phyloP scores from a whole-genome alignment of 2,113 vertebrate species.

The Campylomormyrus numenius region DNA sequence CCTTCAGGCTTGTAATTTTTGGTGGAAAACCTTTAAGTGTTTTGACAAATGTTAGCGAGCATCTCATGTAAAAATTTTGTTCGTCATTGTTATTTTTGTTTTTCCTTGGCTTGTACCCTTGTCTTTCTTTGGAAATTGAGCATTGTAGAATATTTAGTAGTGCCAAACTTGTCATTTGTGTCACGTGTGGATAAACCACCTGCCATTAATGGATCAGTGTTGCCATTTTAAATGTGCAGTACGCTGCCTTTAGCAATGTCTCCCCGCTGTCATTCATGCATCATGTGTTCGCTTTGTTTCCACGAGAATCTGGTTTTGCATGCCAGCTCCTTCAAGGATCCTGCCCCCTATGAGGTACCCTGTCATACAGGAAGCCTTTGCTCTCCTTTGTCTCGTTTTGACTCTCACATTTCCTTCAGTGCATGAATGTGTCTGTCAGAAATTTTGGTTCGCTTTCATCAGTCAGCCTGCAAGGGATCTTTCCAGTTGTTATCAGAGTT shows the following conservation, averaged over 20 bases:
- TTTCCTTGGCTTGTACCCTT: neutral
- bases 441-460: neutral
- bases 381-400: neutral
- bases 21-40: neutral
- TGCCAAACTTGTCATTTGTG: neutral
- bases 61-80: neutral
- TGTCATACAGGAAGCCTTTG: slow-evolving; percentile 7
- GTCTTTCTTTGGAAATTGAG: neutral
- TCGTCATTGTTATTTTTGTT: neutral
- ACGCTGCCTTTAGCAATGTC: neutral
- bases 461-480: neutral
- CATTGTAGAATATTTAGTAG: neutral
- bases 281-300: slow-evolving; percentile 44
- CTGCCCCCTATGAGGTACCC: slow-evolving; percentile 73
- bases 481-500: neutral
- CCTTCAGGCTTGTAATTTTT: neutral
- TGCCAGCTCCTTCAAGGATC: slow-evolving; percentile 72
- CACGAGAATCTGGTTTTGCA: slow-evolving; percentile 83
- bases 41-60: neutral
- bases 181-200: neutral
- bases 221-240: neutral
- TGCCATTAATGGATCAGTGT: neutral
- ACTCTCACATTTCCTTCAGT: neutral
- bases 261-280: neutral
- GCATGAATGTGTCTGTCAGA: neutral